Conservation (phyloP, 2,113 vertebrate species). For the Erinaceus europaeus region DNA sequence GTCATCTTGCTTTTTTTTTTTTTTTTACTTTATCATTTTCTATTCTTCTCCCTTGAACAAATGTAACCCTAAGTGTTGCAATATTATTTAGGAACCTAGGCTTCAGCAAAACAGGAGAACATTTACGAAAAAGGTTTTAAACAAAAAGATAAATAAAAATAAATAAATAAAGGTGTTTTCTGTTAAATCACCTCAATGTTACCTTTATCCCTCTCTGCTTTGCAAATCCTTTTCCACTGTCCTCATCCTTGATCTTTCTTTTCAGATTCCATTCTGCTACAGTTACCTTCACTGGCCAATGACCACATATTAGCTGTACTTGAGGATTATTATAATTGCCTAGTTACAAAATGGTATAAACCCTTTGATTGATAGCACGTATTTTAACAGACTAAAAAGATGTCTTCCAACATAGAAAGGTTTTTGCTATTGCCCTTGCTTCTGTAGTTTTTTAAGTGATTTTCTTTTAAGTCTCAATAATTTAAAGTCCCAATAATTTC, state of each 20-base stretch:
- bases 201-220: neutral
- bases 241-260: neutral
- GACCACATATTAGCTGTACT: neutral
- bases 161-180: neutral
- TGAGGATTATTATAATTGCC: neutral
- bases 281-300: neutral
- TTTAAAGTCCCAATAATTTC: neutral
- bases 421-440: neutral
- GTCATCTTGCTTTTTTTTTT: neutral
- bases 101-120: neutral
- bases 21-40: neutral
- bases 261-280: neutral
- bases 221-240: neutral
- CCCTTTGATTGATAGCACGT: neutral
- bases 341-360: neutral
- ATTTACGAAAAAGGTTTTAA: neutral
- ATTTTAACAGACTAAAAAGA: neutral
- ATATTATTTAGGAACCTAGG: neutral
- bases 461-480: no score
- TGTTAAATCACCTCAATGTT: neutral
- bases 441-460: neutral
- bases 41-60: no score
- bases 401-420: neutral
- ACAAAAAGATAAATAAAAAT: no score
- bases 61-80: neutral